phyloP scores from a whole-genome alignment of 2,113 vertebrate species.

The Bagarius yarrelli region DNA sequence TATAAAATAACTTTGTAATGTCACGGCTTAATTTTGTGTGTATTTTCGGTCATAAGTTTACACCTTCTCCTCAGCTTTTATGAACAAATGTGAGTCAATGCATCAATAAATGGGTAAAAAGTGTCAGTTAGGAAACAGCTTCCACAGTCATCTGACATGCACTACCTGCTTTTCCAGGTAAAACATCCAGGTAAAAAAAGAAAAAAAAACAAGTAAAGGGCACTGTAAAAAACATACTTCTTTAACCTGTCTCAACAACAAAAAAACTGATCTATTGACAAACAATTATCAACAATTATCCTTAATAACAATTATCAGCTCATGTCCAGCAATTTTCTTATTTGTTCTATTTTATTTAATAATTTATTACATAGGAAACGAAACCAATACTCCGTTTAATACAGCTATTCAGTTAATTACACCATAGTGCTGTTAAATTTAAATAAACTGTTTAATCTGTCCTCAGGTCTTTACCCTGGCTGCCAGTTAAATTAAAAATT shows the following conservation, averaged over 20 bases:
- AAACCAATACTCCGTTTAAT: background rate
- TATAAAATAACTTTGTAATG: too few relatives aligned
- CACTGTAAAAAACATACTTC: background rate
- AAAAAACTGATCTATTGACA: background rate
- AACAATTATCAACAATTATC: too few relatives aligned
- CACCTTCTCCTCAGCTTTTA: too few relatives aligned
- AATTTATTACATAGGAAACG: background rate
- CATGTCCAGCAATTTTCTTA: background rate
- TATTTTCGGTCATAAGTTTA: too few relatives aligned
- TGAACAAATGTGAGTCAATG: background rate
- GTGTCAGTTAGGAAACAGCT: background rate
- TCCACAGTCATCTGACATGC: background rate
- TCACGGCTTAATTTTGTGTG: too few relatives aligned
- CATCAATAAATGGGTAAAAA: background rate
- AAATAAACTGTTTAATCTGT: background rate
- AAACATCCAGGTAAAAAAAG: conserved; percentile 9
- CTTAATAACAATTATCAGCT: background rate
- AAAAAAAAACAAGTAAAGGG: background rate
- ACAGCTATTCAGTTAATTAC: background rate
- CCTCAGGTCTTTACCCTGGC: too few relatives aligned
- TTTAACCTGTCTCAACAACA: background rate
- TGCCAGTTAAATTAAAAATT: background rate
- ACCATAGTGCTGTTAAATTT: background rate
- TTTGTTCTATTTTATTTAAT: background rate
- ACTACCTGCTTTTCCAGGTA: conserved; percentile 30